phyloP scores from a whole-genome alignment of 2,888 invertebrate species.

The Drosophila percnosoma region DNA sequence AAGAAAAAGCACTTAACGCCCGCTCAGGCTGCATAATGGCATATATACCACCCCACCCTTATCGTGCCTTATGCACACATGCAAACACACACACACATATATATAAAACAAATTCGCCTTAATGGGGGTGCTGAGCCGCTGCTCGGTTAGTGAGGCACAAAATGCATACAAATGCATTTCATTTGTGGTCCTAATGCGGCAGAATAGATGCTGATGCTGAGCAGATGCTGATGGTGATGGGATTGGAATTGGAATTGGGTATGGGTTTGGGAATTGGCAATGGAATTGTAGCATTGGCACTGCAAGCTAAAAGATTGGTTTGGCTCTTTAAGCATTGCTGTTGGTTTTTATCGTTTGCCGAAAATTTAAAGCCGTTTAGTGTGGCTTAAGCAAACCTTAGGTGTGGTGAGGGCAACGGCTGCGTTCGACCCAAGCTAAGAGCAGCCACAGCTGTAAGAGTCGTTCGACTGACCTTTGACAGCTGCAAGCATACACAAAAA shows the following conservation, averaged over 20 bases:
- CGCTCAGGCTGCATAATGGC: slow-evolving; percentile 52
- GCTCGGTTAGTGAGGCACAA: slow-evolving; percentile 55
- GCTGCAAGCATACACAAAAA: slow-evolving; percentile 27
- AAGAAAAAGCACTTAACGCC: slow-evolving; percentile 69
- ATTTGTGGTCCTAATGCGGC: slow-evolving; percentile 71
- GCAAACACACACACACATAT: slow-evolving; percentile 3
- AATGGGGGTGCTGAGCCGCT: slow-evolving; percentile 55
- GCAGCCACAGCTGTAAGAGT: slow-evolving; percentile 30
- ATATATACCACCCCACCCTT: slow-evolving; percentile 13
- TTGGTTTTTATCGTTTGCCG: slow-evolving; percentile 33
- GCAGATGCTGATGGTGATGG: slow-evolving; percentile 21
- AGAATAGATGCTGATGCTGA: slow-evolving; percentile 41
- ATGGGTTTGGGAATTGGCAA: slow-evolving; percentile 42
- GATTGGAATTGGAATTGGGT: slow-evolving; percentile 15
- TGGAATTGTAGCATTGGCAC: slow-evolving; percentile 24
- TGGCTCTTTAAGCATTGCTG: slow-evolving; percentile 24
- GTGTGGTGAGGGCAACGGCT: slow-evolving; percentile 3
- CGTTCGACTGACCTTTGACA: slow-evolving; percentile 53
- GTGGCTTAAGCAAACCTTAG: slow-evolving; percentile 28
- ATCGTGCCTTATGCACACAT: neutral
- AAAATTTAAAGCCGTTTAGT: slow-evolving; percentile 48
- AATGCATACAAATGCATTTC: slow-evolving; percentile 75
- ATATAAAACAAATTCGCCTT: slow-evolving; percentile 52
- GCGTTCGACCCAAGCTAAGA: slow-evolving; percentile 18
- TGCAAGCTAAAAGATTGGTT: slow-evolving; percentile 35